Evolutionary conservation across 2,113 vertebrate genomes (phyloP), one percentile per base, ranked within the genome.

Genomic region (Hippotragus niger): DNA sequence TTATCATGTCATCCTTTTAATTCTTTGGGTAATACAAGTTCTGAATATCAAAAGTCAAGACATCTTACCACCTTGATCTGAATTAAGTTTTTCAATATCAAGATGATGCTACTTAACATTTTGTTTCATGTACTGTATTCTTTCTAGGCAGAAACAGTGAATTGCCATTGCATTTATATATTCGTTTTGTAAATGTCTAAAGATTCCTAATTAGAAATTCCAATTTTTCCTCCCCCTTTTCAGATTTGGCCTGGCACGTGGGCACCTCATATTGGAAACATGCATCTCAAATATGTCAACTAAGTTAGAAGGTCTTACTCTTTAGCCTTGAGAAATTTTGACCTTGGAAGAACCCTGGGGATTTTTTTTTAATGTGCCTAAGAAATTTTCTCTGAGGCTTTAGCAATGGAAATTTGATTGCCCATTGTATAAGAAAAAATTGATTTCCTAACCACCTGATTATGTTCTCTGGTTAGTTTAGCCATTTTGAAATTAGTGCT

Each of bases 221-320:
- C 98, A 98, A 99, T 99, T 99, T 99, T 97, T 98, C 98, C 99
- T 98, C 98, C 98, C 95, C 98, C 98, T 99, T 97, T 99, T 98
- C 98, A 99, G 99, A 99, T 99, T 99, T 99, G 99, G 99, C 99
- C 99, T 98, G 99, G 99, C 98, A 99, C 99, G 98, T 99, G 99
- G 99, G 99, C 99, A 97, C 99, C 99, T 99, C 99, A 99, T 98
- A 99, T 99, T 99, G 99, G 99, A 99, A 99, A 99, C 97, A 99
- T 99, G 99, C 99, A 99, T 99, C 99, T 99, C 99, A 99, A 99
- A 99, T 99, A 99, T 98, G 99, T 99, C 99, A 99, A 99, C 99
- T 99, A 99, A 99, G 99, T 98, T 99, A 99, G 98, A 99, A 98
- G 98, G 98, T 98, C 98, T 99, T 98, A 97, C 81, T 98, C 98